phyloP scores from a whole-genome alignment of 2,113 vertebrate species.

The Amazona vittata region DNA sequence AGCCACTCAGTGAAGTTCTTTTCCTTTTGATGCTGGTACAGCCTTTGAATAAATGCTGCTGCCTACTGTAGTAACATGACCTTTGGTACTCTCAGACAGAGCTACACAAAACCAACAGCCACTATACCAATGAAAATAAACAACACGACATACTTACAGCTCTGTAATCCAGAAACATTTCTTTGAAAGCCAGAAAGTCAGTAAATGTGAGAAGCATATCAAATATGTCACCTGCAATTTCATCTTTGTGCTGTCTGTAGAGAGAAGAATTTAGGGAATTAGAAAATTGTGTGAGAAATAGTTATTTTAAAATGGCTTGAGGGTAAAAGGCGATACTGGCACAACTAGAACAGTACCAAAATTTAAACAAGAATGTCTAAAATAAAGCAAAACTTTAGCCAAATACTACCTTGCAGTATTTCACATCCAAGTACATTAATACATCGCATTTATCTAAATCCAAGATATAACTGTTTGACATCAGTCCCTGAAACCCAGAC shows the following conservation, averaged over 20 bases:
- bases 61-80: background rate
- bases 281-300: background rate
- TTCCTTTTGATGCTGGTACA: background rate
- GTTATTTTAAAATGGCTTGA: background rate
- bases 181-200: slow-evolving; percentile 96
- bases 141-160: slow-evolving; percentile 82
- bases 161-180: slow-evolving; percentile 96
- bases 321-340: background rate
- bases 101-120: background rate
- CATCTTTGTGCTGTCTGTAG: slow-evolving; percentile 90
- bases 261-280: background rate
- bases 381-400: background rate
- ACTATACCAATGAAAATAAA: background rate
- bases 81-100: background rate
- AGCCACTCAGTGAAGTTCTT: background rate
- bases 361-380: background rate
- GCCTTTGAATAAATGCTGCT: background rate
- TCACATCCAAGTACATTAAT: background rate
- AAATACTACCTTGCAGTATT: background rate
- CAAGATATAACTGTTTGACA: background rate
- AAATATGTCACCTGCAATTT: slow-evolving; percentile 92
- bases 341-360: background rate
- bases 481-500: background rate
- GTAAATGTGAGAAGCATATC: slow-evolving; percentile 95
- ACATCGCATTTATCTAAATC: background rate